Evolutionary conservation across 2,797 vertebrate genomes (phyloP).

Genomic region (Capromys pilorides): DNA sequence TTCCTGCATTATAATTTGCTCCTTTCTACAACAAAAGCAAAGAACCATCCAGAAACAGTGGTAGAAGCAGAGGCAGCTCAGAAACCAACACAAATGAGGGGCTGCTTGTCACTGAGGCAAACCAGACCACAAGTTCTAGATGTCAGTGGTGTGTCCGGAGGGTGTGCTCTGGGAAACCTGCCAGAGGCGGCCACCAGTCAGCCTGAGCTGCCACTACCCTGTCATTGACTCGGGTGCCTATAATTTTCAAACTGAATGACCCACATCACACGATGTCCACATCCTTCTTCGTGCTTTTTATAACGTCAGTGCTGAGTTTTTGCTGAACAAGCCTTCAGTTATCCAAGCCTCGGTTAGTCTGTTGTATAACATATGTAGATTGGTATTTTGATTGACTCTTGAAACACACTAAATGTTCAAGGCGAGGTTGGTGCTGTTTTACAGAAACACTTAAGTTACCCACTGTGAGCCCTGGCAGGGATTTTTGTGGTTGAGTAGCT

Average conservation of each 20-base stretch:
- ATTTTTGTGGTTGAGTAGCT: not conserved
- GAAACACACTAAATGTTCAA: conserved; percentile 44
- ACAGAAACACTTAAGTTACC: conserved; percentile 35
- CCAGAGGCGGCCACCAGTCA: not conserved
- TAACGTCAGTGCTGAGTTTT: conserved; percentile 75
- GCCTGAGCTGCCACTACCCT: conserved; percentile 55
- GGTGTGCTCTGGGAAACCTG: conserved; percentile 74
- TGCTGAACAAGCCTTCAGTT: conserved; percentile 72
- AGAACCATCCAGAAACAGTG: conserved; percentile 34
- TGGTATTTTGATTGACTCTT: conserved; percentile 69
- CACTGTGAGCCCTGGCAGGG: not conserved
- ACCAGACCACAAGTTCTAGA: conserved; percentile 52
- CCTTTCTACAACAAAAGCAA: conserved; percentile 60
- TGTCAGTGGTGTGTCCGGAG: conserved; percentile 46
- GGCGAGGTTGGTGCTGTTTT: not conserved
- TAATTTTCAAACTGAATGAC: conserved; percentile 78
- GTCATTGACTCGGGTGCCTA: conserved; percentile 78
- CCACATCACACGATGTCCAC: conserved; percentile 81
- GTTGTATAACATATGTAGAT: conserved; percentile 74
- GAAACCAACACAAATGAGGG: not conserved
- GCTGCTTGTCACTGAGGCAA: not conserved
- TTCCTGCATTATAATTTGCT: conserved; percentile 37
- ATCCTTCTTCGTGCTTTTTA: conserved; percentile 81
- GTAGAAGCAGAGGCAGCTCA: not conserved
- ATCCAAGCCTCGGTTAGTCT: conserved; percentile 69